These are phyloP conservation scores for Biston stratarius DNA, from an alignment of 2,888 invertebrate species.

Conservation along the genomic window DNA sequence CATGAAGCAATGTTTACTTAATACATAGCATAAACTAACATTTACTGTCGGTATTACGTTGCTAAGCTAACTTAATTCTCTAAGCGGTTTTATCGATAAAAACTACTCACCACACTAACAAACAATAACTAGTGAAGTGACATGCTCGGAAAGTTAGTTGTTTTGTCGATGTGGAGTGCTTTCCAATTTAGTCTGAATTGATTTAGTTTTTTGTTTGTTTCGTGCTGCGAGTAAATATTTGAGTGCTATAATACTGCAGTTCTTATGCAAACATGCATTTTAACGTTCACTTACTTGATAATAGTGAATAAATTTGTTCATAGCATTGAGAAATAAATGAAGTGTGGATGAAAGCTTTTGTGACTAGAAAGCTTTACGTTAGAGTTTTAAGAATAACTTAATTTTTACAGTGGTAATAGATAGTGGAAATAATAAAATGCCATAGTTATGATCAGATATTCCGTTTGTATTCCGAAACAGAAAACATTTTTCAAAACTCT, in stretches of 20 bases:
- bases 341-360: no score
- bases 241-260: not conserved
- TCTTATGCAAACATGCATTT: not conserved
- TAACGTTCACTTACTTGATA: not conserved
- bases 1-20: not conserved
- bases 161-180: conserved; percentile 16
- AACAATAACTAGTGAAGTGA: conserved; percentile 23
- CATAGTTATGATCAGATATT: no score
- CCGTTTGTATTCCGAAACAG: no score
- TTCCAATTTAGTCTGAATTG: conserved; percentile 5
- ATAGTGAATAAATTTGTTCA: no score
- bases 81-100: conserved; percentile 30
- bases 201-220: conserved; percentile 8
- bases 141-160: conserved; percentile 22
- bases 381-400: no score
- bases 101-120: conserved; percentile 8
- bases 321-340: no score
- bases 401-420: no score
- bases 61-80: conserved; percentile 19
- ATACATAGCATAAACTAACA: conserved; percentile 7
- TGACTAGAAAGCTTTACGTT: no score
- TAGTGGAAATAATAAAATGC: no score
- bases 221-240: conserved; percentile 2
- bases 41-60: not conserved
- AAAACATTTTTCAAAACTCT: no score